phyloP scores from a whole-genome alignment of 1,140 invertebrate genomes.

The Andricus grossulariae region DNA sequence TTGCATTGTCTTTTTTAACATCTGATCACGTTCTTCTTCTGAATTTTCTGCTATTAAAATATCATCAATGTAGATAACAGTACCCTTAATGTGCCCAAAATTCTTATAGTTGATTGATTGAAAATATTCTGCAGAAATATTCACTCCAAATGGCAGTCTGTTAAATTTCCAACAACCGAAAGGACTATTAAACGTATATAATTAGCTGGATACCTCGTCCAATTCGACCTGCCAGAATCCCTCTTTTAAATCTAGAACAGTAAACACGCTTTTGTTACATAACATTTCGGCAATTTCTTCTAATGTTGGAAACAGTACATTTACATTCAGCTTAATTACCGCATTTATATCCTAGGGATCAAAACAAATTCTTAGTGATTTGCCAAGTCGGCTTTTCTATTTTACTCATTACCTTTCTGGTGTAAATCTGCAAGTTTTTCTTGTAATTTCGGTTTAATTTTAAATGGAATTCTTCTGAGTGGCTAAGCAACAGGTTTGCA shows the following conservation, averaged over 20 bases:
- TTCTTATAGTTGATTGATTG: slow-evolving; percentile 40
- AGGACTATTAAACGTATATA: slow-evolving; percentile 73
- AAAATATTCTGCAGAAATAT: slow-evolving; percentile 66
- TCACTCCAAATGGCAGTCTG: slow-evolving; percentile 71
- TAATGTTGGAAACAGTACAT: slow-evolving; percentile 64
- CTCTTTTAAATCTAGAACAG: slow-evolving; percentile 71
- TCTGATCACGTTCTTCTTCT: too few relatives aligned
- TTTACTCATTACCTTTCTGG: too few relatives aligned
- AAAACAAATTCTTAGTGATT: slow-evolving; percentile 72
- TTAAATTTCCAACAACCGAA: slow-evolving; percentile 69
- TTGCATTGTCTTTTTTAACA: too few relatives aligned
- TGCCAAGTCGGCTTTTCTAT: slow-evolving; percentile 48
- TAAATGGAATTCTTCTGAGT: too few relatives aligned
- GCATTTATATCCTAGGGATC: slow-evolving; percentile 75
- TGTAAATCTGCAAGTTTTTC: too few relatives aligned
- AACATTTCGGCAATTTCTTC: slow-evolving; percentile 70
- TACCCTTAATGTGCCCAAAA: too few relatives aligned
- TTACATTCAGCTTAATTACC: slow-evolving; percentile 64
- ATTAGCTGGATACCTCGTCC: slow-evolving; percentile 57
- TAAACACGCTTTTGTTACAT: slow-evolving; percentile 67
- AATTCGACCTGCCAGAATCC: slow-evolving; percentile 72
- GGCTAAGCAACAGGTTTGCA: slow-evolving; percentile 32
- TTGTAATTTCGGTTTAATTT: too few relatives aligned
- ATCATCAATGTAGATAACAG: too few relatives aligned
- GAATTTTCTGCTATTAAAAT: too few relatives aligned